Conservation (phyloP, 92 coral and sea anemone genomes). For the Meandrina meandrites region DNA sequence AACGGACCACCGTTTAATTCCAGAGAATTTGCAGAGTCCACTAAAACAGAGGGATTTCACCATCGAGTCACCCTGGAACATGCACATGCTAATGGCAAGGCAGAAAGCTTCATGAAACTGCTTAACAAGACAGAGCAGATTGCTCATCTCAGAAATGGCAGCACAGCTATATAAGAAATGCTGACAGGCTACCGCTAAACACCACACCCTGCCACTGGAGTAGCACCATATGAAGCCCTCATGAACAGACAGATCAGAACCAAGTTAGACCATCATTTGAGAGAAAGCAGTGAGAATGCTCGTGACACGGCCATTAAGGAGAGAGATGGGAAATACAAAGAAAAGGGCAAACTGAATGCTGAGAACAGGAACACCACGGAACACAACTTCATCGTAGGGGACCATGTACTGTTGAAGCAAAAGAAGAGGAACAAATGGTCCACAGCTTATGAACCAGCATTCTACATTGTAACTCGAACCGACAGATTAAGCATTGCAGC, state of each 20-base stretch:
- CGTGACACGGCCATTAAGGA: conserved; percentile 24
- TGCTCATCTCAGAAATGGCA: too few species aligned
- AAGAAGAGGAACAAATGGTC: conserved; percentile 61
- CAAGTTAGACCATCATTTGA: conserved; percentile 43
- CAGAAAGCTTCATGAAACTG: conserved; percentile 47
- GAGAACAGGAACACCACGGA: conserved; percentile 22
- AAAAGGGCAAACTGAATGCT: conserved; percentile 10
- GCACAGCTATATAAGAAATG: too few species aligned
- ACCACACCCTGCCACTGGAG: conserved; percentile 49
- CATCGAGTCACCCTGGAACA: conserved; percentile 46
- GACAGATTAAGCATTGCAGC: conserved; percentile 64
- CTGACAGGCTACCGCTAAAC: too few species aligned
- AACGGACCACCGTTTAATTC: conserved; percentile 60
- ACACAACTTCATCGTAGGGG: conserved; percentile 47
- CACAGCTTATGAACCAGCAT: conserved; percentile 62
- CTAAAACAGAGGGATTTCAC: conserved; percentile 53
- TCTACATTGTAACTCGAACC: conserved; percentile 51
- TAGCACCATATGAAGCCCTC: conserved; percentile 55
- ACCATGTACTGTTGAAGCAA: conserved; percentile 59
- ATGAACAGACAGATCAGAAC: conserved; percentile 49
- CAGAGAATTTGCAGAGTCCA: conserved; percentile 24
- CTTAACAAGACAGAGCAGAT: conserved; percentile 34
- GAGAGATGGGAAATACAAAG: conserved; percentile 31
- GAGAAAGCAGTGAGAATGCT: neutral
- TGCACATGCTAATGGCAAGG: conserved; percentile 23